Percentiles rank a stretch among this genome's conserved stretches.
These are phyloP conservation scores for Dolichoris vasculosae DNA, from an alignment of 1,140 invertebrate species.

Conservation along the genomic window DNA sequence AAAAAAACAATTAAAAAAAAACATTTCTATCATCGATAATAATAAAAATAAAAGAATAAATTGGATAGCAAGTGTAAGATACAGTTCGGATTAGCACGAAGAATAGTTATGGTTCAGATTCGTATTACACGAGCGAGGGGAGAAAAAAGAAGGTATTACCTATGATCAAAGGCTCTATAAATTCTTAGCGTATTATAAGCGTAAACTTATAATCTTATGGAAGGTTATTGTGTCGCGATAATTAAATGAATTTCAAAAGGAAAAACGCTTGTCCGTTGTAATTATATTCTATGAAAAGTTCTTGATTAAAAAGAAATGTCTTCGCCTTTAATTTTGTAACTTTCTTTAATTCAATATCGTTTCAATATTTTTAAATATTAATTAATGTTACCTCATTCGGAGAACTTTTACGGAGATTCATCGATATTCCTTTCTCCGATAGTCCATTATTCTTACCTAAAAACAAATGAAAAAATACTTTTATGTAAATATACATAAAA, in stretches of 20 bases:
- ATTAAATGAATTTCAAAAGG: slow-evolving; percentile 20
- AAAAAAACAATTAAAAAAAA: too few relatives aligned
- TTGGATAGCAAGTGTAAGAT: background rate
- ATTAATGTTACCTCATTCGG: slow-evolving; percentile 14
- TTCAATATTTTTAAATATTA: background rate
- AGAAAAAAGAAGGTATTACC: background rate
- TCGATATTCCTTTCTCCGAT: background rate
- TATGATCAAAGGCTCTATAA: slow-evolving; percentile 14
- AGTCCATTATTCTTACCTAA: slow-evolving; percentile 16
- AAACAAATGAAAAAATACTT: background rate
- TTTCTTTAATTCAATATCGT: slow-evolving; percentile 6
- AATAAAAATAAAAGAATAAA: too few relatives aligned
- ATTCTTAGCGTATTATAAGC: background rate
- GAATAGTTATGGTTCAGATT: background rate
- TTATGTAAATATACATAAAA: background rate
- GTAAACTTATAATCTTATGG: slow-evolving; percentile 23
- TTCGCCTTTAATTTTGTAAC: background rate
- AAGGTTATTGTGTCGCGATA: background rate
- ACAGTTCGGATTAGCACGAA: background rate
- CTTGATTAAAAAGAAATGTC: background rate
- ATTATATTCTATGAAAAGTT: background rate
- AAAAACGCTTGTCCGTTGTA: background rate
- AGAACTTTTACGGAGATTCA: background rate
- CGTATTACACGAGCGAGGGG: background rate
- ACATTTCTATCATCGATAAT: too few relatives aligned